Base-by-base conservation (phyloP, 2,888 invertebrate genomes). In the Odontocolon sp. region DNA sequence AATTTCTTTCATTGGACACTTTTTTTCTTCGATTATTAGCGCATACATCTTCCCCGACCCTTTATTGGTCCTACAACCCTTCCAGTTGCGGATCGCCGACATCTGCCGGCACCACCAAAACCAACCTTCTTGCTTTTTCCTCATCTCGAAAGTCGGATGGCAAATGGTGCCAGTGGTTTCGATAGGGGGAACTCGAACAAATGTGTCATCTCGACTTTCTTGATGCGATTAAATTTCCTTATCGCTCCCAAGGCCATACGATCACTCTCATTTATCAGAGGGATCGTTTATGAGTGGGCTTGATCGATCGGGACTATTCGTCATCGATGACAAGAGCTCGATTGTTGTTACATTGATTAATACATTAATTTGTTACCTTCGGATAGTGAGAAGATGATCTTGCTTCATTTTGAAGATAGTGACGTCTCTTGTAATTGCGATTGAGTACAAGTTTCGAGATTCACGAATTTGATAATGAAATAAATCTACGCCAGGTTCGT, bases 11-110 rank as follows among this genome's bases (percentile, higher is more conserved):
- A 90, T 89, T 89, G 88, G 89, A 88, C 87, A 88, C 83, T 88
- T 89, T 89, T 81, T 88, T 89, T 87, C 89, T 90, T 90, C 90
- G 90, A 90, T 90, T 89, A 90, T 90, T 90, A 90, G 88, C 84
- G 88, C 89, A 89, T 90, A 89, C 87, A 87, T 90, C 90, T 90
- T 89, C 86, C 72, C 79, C 84, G 82, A 86, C 86, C 87, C 88
- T 85, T 89, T 87, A 87, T 87, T 87, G 86, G 86, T 83, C 63
- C 47, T 78, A 75, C 83, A 84, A 88, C 86, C 87, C 87, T 84
- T 86, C 79, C 73, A 70, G 52, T 80, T 76, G 81, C 80, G 82
- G 85, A 87, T 84, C 78, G 80, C 79, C 85, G 81, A 85, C 88
- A 88, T 88, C 88, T 88, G 88, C 82, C 72, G 78, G 79, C 81